These are phyloP conservation scores for Drosophila neonasuta DNA, from an alignment of 2,888 invertebrate genomes.

Conservation along the genomic window DNA sequence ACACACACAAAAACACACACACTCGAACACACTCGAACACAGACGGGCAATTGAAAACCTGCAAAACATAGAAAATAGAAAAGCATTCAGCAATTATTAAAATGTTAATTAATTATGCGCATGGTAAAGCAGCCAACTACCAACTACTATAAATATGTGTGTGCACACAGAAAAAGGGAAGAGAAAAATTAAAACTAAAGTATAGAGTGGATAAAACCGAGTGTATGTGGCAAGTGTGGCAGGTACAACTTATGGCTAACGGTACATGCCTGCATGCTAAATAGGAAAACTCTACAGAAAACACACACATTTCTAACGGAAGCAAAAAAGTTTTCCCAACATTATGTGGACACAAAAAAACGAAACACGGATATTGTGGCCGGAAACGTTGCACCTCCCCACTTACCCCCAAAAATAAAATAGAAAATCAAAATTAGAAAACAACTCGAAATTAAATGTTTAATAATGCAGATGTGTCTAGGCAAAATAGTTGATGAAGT, in stretches of 20 bases:
- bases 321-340: constrained; percentile 65
- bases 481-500: constrained; percentile 13
- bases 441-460: constrained; percentile 7
- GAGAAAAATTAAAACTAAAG: constrained; percentile 69
- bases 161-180: constrained; percentile 17
- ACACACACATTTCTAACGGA: constrained; percentile 60
- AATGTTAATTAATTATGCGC: constrained; percentile 75
- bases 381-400: constrained; percentile 54
- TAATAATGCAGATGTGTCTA: constrained; percentile 26
- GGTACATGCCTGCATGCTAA: constrained; percentile 50
- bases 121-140: constrained; percentile 41
- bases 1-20: constrained; percentile 33
- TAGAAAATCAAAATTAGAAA: not conserved
- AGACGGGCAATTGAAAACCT: constrained; percentile 60
- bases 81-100: constrained; percentile 64
- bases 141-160: constrained; percentile 29
- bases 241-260: constrained; percentile 47
- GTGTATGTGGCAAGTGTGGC: constrained; percentile 39
- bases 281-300: constrained; percentile 32
- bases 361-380: constrained; percentile 53
- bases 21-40: not conserved
- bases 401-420: not conserved
- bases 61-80: constrained; percentile 70
- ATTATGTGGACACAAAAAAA: constrained; percentile 26
- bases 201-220: constrained; percentile 20